Evolutionary conservation across 2,888 invertebrate species (phyloP).

Genomic region (Acanthacorydalis orientalis): DNA sequence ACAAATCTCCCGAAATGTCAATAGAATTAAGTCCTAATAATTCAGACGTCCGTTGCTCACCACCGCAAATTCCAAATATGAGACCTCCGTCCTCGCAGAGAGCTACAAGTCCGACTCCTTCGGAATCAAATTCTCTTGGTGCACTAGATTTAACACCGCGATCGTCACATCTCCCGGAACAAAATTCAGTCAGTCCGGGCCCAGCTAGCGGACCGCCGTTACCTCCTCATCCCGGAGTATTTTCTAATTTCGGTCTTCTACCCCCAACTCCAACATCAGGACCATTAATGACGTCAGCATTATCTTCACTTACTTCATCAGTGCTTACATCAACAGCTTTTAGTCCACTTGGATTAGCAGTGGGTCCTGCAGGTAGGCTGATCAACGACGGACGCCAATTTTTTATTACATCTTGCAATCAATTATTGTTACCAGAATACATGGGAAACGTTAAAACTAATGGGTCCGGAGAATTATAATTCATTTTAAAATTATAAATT

Average conservation of each 20-base stretch:
- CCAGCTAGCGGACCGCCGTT: slow-evolving; percentile 16
- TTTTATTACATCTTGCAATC: not conserved
- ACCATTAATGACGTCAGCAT: slow-evolving; percentile 58
- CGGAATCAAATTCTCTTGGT: slow-evolving; percentile 33
- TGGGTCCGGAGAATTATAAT: too few relatives aligned
- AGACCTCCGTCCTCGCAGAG: slow-evolving; percentile 28
- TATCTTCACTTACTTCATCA: slow-evolving; percentile 66
- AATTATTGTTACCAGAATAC: too few relatives aligned
- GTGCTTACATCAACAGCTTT: slow-evolving; percentile 70
- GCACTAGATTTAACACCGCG: slow-evolving; percentile 41
- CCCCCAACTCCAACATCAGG: slow-evolving; percentile 43
- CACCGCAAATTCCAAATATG: slow-evolving; percentile 14
- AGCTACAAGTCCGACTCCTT: slow-evolving; percentile 25
- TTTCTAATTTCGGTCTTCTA: slow-evolving; percentile 36
- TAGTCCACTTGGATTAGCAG: slow-evolving; percentile 75
- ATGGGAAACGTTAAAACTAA: too few relatives aligned
- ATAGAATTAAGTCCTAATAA: slow-evolving; percentile 24
- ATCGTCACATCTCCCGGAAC: slow-evolving; percentile 13
- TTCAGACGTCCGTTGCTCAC: slow-evolving; percentile 21
- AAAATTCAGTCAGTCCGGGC: not conserved
- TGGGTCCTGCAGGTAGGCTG: slow-evolving; percentile 61
- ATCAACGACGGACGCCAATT: slow-evolving; percentile 4
- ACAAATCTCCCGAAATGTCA: slow-evolving; percentile 27
- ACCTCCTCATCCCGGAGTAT: slow-evolving; percentile 25
- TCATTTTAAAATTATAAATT: too few relatives aligned